Conservation (phyloP, 2,797 vertebrate species). For the Acrocephalus scirpaceus region DNA sequence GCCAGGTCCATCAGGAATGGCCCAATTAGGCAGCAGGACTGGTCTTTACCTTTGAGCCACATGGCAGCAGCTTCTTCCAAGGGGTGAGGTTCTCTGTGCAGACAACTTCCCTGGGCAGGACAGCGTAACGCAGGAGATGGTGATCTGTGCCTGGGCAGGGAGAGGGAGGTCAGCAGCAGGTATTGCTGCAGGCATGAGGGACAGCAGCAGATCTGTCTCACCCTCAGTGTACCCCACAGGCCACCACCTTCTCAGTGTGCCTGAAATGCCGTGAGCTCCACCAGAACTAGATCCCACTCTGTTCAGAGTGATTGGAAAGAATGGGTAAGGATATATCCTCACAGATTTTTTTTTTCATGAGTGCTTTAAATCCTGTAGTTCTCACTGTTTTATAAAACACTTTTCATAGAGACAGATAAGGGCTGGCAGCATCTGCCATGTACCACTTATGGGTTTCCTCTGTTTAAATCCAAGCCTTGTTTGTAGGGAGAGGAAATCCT, state of each 20-base stretch:
- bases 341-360: not conserved
- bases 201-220: not conserved
- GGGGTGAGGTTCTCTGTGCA: conserved; percentile 98
- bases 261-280: rapidly evolving
- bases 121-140: conserved; percentile 89
- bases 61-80: conserved; percentile 97
- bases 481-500: not conserved
- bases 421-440: not conserved
- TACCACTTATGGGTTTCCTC: not conserved
- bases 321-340: not conserved
- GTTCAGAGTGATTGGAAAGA: not conserved
- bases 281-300: not conserved
- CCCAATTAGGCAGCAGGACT: not conserved
- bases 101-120: conserved; percentile 92
- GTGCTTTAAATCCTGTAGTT: not conserved
- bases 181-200: not conserved
- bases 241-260: not conserved
- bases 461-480: not conserved
- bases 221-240: not conserved
- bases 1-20: rapidly evolving
- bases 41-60: conserved; percentile 89
- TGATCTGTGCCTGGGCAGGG: conserved; percentile 87
- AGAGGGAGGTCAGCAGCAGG: not conserved
- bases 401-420: not conserved
- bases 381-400: not conserved